Evolutionary conservation across 2,113 vertebrate species (phyloP), one percentile per base, ranked within the genome.

Genomic region (Raja brachyura): DNA sequence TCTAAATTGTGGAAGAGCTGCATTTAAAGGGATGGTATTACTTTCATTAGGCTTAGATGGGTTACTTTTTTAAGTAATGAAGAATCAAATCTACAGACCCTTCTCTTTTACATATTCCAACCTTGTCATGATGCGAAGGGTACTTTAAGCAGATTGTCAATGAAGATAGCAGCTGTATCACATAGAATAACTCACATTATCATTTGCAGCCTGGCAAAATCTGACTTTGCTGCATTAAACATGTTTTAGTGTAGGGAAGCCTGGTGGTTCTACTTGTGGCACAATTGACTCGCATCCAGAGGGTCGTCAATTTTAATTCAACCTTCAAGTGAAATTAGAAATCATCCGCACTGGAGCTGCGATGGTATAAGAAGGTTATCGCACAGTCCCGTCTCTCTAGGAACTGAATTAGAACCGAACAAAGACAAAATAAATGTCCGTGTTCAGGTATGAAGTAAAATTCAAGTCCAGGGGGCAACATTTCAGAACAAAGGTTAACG

Each of bases 371-470:
- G 66, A 73, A 88, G 18, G 90, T 92, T 92, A 92, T 39, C 20
- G 14, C 90, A 70, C 66, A 54, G 39, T 73, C 33, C 68, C 73
- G 10, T 16, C 33, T 31, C 61, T 22, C 63, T 73, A 90, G 66
- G 33, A 70, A 22, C 18, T 73, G 10, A 13, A 48, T 92, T 92
- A 48, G 66, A 92, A 73, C 39, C 68, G 11, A 73, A 10, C 9
- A 20, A 20, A 13, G 25, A 25, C 56, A n/a, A 86, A 61, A 88
- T 31, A 63, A n/a, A 88, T 88, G 83, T 63, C 14, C 2, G 59
- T 88, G 28, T 16, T 63, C 63, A 95, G 95, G 95, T 96, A 95
- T 95, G 96, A 96, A 97, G 96, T 96, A 96, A 96, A 96, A 95
- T 94, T 96, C 95, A 97, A 96, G 95, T 96, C 96, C 97, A 97